Evolutionary conservation across 2,113 vertebrate species (phyloP), one percentile per base, ranked within the genome.

Genomic region (Scortum barcoo): DNA sequence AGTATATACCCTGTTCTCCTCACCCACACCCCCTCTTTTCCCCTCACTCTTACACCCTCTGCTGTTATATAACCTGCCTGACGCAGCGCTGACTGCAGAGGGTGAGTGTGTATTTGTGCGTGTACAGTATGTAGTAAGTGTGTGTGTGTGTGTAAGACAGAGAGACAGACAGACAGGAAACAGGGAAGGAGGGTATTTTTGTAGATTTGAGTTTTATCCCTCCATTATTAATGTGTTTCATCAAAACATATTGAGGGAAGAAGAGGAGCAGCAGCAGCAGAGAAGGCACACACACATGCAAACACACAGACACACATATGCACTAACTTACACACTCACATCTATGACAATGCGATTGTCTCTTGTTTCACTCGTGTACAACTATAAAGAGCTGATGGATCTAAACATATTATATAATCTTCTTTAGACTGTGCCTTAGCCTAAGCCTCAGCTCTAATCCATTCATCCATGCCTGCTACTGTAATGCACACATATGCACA

Each of bases 31-130:
- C 56, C 56, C 26, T 56, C 42, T 46, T 65, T 66, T 69, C 30
- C 70, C 68, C 78, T 66, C 79, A 53, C 51, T 69, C 67, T 81
- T 76, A 78, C 72, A 72, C 78, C 63, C 30, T 82, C 44, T 63
- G 66, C 84, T 78, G 88, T 95, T 95, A 94, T 91, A 90, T 93
- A 94, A 94, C 86, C 82, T 20, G 78, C 83, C 88, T 94, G 94
- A 95, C 81, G 93, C 92, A 94, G 92, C 85, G 48, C 86, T 86
- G 82, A 95, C 92, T 94, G 94, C 92, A 93, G 84, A 83, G 84
- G 1, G 68, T 67, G 77, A 78, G 90, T 77, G 80, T 63, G 48
- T n/a, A n/a, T n/a, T n/a, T 56, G 75, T 42, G 65, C 63, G 56
- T 54, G 62, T 30, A 10, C n/a, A n/a, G n/a, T n/a, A n/a, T n/a